Evolutionary conservation across 2,888 invertebrate species (phyloP).

Genomic region (Orthonevra nobilis): DNA sequence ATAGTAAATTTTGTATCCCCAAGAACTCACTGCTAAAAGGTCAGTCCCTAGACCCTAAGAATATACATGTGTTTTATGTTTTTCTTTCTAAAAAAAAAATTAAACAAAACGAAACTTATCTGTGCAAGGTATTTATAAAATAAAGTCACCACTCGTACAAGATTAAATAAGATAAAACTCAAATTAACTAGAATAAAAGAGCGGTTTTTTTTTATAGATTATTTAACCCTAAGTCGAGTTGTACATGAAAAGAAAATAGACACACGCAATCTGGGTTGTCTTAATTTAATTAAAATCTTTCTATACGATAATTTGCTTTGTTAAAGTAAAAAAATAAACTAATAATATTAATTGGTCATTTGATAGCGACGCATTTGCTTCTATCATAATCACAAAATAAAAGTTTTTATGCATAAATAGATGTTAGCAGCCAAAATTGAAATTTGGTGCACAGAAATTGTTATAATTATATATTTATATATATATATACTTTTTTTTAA

Average conservation of each 20-base stretch:
- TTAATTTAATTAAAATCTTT: slow-evolving; percentile 48
- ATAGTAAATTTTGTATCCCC: slow-evolving; percentile 34
- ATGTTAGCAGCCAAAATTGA: slow-evolving; percentile 10
- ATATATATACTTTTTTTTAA: slow-evolving; percentile 53
- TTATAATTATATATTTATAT: slow-evolving; percentile 42
- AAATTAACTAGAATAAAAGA: slow-evolving; percentile 61
- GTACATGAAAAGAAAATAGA: slow-evolving; percentile 11
- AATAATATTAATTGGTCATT: slow-evolving; percentile 34
- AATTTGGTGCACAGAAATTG: slow-evolving; percentile 4
- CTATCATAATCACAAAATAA: slow-evolving; percentile 47
- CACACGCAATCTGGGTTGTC: background rate
- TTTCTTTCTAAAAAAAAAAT: background rate
- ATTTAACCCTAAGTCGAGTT: slow-evolving; percentile 44
- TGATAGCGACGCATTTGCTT: slow-evolving; percentile 4
- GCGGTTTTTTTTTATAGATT: slow-evolving; percentile 53
- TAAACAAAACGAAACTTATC: slow-evolving; percentile 19
- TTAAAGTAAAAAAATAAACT: slow-evolving; percentile 24
- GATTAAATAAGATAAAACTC: slow-evolving; percentile 53
- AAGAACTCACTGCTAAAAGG: slow-evolving; percentile 31
- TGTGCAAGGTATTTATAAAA: slow-evolving; percentile 11
- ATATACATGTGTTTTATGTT: slow-evolving; percentile 34
- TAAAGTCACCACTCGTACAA: slow-evolving; percentile 32
- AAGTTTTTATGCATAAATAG: slow-evolving; percentile 19
- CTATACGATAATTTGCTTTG: slow-evolving; percentile 37
- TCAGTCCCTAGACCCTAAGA: no score